Evolutionary conservation across 2,113 vertebrate species (phyloP).

Genomic region (Amphilophus citrinellus): DNA sequence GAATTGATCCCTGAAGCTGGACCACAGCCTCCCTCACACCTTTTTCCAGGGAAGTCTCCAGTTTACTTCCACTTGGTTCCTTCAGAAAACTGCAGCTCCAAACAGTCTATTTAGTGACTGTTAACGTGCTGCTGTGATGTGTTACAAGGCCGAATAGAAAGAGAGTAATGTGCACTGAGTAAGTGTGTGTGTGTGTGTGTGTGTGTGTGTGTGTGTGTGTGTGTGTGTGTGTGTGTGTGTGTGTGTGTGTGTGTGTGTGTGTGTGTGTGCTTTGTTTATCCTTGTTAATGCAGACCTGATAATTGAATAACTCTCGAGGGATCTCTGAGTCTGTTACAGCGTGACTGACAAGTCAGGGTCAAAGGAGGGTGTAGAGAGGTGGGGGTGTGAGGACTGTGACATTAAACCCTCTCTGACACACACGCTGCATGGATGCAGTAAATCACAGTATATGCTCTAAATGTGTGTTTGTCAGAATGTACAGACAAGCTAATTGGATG

Average conservation of each 20-base stretch:
- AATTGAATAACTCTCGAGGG: constrained; percentile 35
- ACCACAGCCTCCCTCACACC: background rate
- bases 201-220: background rate
- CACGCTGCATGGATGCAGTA: background rate
- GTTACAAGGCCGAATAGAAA: no score
- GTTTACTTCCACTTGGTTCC: background rate
- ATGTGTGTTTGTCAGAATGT: background rate
- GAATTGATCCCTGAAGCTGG: background rate
- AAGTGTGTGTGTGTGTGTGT: background rate
- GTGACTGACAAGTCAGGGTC: constrained; percentile 47
- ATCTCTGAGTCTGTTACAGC: constrained; percentile 15
- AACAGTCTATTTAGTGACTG: background rate
- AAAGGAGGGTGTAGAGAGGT: background rate
- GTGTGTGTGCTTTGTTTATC: constrained; percentile 17
- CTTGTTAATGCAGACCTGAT: constrained; percentile 3
- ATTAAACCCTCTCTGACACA: background rate
- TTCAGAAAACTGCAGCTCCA: background rate
- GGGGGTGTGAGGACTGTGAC: background rate
- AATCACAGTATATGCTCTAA: background rate
- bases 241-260: background rate
- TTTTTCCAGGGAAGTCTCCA: background rate
- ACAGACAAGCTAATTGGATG: constrained; percentile 18
- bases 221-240: background rate
- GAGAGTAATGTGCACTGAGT: background rate
- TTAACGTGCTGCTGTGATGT: background rate